Conservation (phyloP, 2,113 vertebrate species). For the Mugil cephalus region DNA sequence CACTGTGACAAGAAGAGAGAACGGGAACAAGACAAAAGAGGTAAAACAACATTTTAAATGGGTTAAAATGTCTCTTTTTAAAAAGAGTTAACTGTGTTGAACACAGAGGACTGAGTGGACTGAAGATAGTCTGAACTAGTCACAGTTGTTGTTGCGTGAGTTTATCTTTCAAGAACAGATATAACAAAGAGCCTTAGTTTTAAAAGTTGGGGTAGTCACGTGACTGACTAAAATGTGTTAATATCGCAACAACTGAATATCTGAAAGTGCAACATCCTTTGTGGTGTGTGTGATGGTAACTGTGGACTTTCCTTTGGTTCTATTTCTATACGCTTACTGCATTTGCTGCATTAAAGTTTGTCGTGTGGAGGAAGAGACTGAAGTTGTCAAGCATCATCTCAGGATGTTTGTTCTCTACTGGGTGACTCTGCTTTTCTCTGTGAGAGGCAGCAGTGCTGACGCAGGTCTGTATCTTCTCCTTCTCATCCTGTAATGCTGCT, state of each 20-base stretch:
- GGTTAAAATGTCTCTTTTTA: not conserved
- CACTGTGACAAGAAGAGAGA: not conserved
- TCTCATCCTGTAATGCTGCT: not conserved
- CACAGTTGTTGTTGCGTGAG: not conserved
- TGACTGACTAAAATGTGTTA: not conserved
- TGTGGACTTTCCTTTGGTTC: not conserved
- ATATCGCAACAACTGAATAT: not conserved
- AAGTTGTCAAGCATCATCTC: not conserved
- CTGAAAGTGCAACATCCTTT: slow-evolving; percentile 18
- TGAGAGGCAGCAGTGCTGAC: not conserved
- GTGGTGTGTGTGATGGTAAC: not conserved
- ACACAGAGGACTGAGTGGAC: not conserved
- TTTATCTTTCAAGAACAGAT: not conserved
- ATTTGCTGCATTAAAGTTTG: not conserved
- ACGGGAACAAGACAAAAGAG: not conserved
- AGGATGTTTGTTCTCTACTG: slow-evolving; percentile 53
- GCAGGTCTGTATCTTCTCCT: slow-evolving; percentile 23
- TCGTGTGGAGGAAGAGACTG: not conserved
- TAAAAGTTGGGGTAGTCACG: not conserved
- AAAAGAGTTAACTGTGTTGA: not conserved
- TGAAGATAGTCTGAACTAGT: not conserved
- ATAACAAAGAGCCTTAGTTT: not conserved
- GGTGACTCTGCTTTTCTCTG: slow-evolving; percentile 23
- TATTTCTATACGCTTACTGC: not conserved
- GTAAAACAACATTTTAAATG: slow-evolving; percentile 13